phyloP scores from a whole-genome alignment of 2,888 invertebrate species.

The Liodrosophila aerea region DNA sequence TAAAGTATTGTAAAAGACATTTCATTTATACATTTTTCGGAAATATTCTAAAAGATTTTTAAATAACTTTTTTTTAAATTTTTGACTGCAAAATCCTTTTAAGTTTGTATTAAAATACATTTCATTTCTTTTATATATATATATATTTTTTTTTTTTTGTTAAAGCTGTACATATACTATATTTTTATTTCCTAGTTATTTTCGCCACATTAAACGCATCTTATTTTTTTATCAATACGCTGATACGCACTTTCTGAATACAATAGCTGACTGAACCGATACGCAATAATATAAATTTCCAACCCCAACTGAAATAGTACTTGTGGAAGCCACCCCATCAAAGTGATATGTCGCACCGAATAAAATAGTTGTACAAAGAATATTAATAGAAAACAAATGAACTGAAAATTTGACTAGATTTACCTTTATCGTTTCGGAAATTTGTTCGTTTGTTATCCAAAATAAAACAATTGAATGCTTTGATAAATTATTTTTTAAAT shows the following conservation, averaged over 20 bases:
- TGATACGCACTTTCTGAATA: constrained; percentile 23
- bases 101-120: too few relatives aligned
- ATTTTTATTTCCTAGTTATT: neutral
- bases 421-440: constrained; percentile 45
- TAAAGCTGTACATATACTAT: too few relatives aligned
- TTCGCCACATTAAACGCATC: neutral
- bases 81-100: too few relatives aligned
- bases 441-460: constrained; percentile 47
- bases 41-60: too few relatives aligned
- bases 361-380: neutral
- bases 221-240: too few relatives aligned
- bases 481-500: constrained; percentile 1
- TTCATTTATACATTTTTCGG: too few relatives aligned
- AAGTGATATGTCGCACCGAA: constrained; percentile 2
- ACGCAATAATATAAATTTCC: constrained; percentile 29
- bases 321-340: constrained; percentile 15
- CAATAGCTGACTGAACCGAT: constrained; percentile 2
- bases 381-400: constrained; percentile 12
- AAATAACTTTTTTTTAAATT: neutral
- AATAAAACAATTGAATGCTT: neutral
- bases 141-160: too few relatives aligned
- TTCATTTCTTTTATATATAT: too few relatives aligned
- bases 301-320: constrained; percentile 11
- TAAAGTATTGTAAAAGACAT: too few relatives aligned
- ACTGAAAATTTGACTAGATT: neutral